Conservation (phyloP, 2,113 vertebrate genomes). For the Dolichotis patagonum region DNA sequence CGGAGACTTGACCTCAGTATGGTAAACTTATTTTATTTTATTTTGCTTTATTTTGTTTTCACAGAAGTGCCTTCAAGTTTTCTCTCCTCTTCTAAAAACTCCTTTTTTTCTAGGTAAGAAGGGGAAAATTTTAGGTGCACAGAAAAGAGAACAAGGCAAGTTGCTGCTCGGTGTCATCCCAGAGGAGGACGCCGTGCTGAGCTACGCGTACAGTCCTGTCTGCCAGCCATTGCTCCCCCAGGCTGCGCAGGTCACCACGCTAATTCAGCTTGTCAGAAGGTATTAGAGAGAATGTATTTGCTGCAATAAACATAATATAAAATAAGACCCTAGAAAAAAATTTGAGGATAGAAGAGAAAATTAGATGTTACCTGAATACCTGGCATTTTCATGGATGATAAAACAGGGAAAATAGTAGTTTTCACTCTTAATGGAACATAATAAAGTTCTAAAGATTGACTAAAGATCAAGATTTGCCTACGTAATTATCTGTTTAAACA, state of each 20-base stretch:
- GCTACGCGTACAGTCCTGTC: background rate
- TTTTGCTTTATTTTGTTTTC: background rate
- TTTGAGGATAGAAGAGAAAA: background rate
- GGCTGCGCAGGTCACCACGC: background rate
- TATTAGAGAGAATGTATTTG: constrained; percentile 60
- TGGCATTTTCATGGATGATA: background rate
- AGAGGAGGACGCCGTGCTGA: background rate
- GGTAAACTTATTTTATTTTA: background rate
- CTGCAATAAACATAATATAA: constrained; percentile 49
- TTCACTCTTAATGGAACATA: background rate
- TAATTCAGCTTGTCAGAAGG: constrained; percentile 63
- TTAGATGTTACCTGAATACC: constrained; percentile 64
- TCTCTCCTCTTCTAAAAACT: background rate
- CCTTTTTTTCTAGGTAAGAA: background rate
- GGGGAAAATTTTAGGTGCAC: background rate
- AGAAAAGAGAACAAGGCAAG: background rate
- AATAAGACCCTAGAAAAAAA: background rate
- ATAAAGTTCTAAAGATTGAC: background rate
- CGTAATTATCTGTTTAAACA: background rate
- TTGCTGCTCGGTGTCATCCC: background rate
- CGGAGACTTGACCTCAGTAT: background rate
- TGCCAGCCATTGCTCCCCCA: constrained; percentile 64
- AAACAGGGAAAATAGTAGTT: background rate
- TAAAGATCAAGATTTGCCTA: background rate
- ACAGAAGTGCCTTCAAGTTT: background rate